Conservation (phyloP, 64 coral and sea anemone species). For the Actinia tenebrosa region DNA sequence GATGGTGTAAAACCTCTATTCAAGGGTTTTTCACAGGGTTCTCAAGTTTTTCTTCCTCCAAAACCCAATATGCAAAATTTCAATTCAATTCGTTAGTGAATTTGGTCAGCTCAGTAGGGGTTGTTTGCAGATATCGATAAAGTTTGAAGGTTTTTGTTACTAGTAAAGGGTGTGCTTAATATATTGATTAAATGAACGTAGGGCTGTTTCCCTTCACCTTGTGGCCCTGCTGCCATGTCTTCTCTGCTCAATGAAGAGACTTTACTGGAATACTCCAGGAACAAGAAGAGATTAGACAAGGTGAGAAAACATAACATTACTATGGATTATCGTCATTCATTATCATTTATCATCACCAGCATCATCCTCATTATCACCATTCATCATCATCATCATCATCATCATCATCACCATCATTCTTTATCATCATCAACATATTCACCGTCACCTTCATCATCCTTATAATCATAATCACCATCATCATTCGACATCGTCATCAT, state of each 20-base stretch:
- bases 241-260: constrained; percentile 81
- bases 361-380: neutral
- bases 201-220: constrained; percentile 87
- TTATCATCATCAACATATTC: neutral
- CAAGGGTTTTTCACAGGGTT: too few relatives aligned
- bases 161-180: neutral
- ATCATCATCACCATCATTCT: neutral
- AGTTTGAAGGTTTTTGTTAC: too few relatives aligned
- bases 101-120: too few relatives aligned
- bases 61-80: too few relatives aligned
- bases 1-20: too few relatives aligned
- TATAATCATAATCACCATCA: neutral
- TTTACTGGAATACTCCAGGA: neutral
- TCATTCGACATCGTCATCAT: neutral
- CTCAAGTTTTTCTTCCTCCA: too few relatives aligned
- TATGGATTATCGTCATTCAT: neutral
- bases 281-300: neutral
- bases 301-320: neutral
- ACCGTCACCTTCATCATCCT: neutral
- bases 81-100: too few relatives aligned
- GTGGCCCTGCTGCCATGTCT: constrained; percentile 72
- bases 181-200: neutral
- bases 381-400: neutral
- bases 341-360: neutral
- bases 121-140: too few relatives aligned